Base-by-base conservation (phyloP, 2,113 vertebrate species). In the Gobius niger region DNA sequence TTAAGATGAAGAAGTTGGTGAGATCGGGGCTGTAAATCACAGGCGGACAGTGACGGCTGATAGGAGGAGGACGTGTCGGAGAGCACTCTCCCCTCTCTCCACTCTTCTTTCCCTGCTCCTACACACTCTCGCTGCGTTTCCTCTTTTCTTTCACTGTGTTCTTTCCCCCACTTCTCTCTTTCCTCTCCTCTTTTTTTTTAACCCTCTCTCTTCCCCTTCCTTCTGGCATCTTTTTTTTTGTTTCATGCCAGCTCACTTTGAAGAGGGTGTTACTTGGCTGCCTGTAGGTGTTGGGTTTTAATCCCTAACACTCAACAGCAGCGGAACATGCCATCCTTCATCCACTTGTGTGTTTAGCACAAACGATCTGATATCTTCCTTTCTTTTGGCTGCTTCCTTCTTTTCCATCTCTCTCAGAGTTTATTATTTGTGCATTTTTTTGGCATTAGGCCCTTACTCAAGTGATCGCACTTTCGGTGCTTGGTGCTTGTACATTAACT, bases 201-300 rank as follows among this genome's bases (percentile, higher is more conserved):
- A 8, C 16, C 2, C 7, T 9, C 7, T 34, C 24, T 4, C 24
- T 34, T 34, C 24, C 24, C 24, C 24, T 34, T 34, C 24, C 24
- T 34, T 34, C 24, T 34, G 24, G 24, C 24, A 34, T 34, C 24
- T 34, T 34, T 34, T 4, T 34, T 34, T 52, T 42, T 5, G 41
- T 67, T 73, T 13, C 60, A 64, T 53, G 67, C 69, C 78, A 67
- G 63, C 47, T 9, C 57, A 47, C 24, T 63, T 84, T 76, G 7
- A 87, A 88, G 83, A 84, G 85, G 75, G 83, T 90, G 82, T 77
- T 59, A 53, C 76, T 80, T 83, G 75, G 76, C 78, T 76, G 1
- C 52, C 24, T 52, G 61, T 41, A 81, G 79, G 82, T 87, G 81
- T 87, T 77, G 71, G 65, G 50, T 51, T 85, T 80, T 68, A 78